Evolutionary conservation across 2,888 invertebrate species (phyloP), one percentile per base, ranked within the genome.

Genomic region (Synanthedon formicaeformis): DNA sequence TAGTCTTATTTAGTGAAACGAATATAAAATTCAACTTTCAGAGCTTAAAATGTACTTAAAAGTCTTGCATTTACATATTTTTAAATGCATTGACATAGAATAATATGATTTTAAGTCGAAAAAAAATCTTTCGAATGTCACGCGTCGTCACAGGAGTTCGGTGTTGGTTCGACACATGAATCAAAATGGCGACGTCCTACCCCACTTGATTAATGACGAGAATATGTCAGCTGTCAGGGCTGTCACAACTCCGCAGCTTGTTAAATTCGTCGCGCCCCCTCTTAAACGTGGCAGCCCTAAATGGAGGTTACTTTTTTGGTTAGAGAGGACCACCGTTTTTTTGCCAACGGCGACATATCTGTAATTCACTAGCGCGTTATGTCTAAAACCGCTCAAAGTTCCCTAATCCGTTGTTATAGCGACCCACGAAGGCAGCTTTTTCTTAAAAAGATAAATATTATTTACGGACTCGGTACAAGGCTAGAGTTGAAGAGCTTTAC

Each of bases 161-260:
- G 54, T 56, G 51, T 51, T 54, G 41, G 53, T 56, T 56, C 54
- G 56, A 56, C 56, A 51, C 52, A 23, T 23, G 49, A 49, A 49
- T 49, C 49, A 49, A 49, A 49, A 49, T 49, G 49, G 49, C 49
- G 49, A 50, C 55, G 50, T 50, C 53, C 52, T 48, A 49, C 34
- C 73, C 73, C 70, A 64, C 63, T 69, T 81, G 84, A 86, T 84
- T 81, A 85, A 86, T 82, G 83, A 75, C 71, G 66, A 69, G 77
- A 75, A 85, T 87, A 82, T 82, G 81, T 86, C 86, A 83, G 73
- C 80, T 79, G 85, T 83, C 85, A 71, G 69, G 76, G 71, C 76
- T 82, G 84, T 84, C 85, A 85, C 86, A 85, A 84, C 82, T 78
- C 71, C 65, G 72, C 70, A 73, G 78, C 82, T 83, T 80, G 84